Base-by-base conservation (phyloP, 2,113 vertebrate genomes). In the Falcunculus frontatus region DNA sequence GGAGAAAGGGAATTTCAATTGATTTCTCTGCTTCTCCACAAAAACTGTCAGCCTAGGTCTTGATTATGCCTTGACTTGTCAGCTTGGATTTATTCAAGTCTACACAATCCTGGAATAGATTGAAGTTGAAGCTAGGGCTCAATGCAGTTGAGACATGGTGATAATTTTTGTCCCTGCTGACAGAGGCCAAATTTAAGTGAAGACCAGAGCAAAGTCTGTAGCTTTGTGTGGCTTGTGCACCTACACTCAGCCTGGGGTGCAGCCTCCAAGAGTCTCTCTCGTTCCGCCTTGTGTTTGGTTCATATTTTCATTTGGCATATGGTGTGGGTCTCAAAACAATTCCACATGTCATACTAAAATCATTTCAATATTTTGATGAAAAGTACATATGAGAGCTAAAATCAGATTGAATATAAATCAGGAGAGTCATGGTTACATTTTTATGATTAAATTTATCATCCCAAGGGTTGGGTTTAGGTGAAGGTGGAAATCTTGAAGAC, bases 361-460 rank as follows among this genome's bases (percentile, higher is more conserved):
- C 87, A 92, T 73, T 72, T 90, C 89, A 95, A 74, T 91, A 91
- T 97, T 92, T 82, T 75, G 73, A 93, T 79, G 56, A 87, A 96
- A 96, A 94, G 87, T 76, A 80, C 82, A 64, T 69, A 73, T 50
- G 50, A 87, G 56, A 96, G 70, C 65, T 87, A 74, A 97, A 97
- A 95, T 96, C 93, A 94, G 64, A 89, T 87, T 39, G 22, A 53
- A 67, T 64, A 87, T 91, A 93, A 97, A 96, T 94, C 87, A 70
- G 69, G 69, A 93, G 79, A 93, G 75, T 65, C 73, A 21, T 73
- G 84, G 67, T 94, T 96, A 67, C 46, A 76, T 82, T 96, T 97
- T 93, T 90, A 92, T 81, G 41, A 91, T 87, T 96, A 89, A 79
- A 93, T 96, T 95, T 83, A 94, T 97, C 85, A 93, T 84, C 94